Conservation (phyloP, 2,113 vertebrate species). For the Eurystomus gularis region DNA sequence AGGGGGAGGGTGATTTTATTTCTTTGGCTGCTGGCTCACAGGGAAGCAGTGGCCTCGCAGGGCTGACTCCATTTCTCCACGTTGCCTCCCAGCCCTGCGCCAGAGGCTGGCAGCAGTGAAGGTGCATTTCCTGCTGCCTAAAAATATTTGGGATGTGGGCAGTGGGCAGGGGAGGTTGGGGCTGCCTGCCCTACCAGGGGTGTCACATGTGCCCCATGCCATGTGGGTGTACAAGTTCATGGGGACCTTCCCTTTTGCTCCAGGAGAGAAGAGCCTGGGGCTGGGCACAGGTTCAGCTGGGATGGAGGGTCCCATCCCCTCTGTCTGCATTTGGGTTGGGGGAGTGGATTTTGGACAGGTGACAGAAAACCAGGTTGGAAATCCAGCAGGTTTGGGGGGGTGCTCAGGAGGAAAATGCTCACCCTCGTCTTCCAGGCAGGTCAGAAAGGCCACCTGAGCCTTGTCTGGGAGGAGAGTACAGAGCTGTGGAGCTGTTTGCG, state of each 20-base stretch:
- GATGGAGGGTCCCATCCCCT: background rate
- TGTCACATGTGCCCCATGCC: background rate
- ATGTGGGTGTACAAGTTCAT: accelerated
- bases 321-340: background rate
- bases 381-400: background rate
- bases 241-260: background rate
- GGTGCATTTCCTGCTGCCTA: background rate
- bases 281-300: background rate
- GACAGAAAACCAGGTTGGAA: background rate
- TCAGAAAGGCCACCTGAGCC: background rate
- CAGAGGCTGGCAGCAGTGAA: background rate
- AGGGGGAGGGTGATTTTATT: background rate
- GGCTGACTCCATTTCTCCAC: background rate
- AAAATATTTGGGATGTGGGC: background rate
- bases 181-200: background rate
- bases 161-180: background rate
- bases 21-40: background rate
- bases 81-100: background rate
- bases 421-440: background rate
- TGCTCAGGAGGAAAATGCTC: background rate
- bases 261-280: background rate
- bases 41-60: background rate
- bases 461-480: background rate
- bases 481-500: background rate
- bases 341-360: background rate